A percentile compares a stretch with the other conserved stretches of the same genome.
Evolutionary conservation across 2,113 vertebrate species (phyloP).

Genomic region (Arizona elegans): DNA sequence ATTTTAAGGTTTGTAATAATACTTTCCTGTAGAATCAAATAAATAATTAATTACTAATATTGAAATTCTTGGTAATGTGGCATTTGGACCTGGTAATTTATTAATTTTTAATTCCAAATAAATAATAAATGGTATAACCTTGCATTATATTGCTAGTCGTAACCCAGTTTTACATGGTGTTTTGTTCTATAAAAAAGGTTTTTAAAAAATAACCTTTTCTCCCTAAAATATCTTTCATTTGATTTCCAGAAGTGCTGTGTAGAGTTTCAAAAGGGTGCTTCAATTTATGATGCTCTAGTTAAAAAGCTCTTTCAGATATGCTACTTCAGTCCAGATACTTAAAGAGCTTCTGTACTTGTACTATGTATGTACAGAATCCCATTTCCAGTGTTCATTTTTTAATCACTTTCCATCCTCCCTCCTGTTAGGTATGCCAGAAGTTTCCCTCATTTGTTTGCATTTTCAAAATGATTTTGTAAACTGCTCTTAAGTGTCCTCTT

Average conservation of each 20-base stretch:
- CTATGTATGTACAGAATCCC: background rate
- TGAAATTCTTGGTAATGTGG: background rate
- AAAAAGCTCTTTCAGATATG: background rate
- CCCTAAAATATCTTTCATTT: background rate
- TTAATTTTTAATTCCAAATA: constrained; percentile 6
- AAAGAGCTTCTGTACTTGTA: background rate
- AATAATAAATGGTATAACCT: background rate
- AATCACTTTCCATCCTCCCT: background rate
- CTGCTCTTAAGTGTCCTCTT: background rate
- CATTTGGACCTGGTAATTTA: background rate
- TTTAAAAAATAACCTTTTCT: constrained; percentile 16
- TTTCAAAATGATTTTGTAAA: background rate
- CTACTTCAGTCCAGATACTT: background rate
- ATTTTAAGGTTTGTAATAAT: background rate
- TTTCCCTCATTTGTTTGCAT: background rate
- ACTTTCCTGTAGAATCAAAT: background rate
- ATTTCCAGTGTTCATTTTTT: background rate
- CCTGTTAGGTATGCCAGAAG: background rate
- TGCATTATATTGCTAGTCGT: background rate
- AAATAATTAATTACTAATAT: background rate
- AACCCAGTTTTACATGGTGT: constrained; percentile 13
- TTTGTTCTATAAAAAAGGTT: background rate
- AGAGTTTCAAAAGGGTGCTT: background rate
- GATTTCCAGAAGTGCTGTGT: constrained; percentile 2
- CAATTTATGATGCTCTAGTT: background rate